phyloP scores from a whole-genome alignment of 2,113 vertebrate species.

The Nymphicus hollandicus region DNA sequence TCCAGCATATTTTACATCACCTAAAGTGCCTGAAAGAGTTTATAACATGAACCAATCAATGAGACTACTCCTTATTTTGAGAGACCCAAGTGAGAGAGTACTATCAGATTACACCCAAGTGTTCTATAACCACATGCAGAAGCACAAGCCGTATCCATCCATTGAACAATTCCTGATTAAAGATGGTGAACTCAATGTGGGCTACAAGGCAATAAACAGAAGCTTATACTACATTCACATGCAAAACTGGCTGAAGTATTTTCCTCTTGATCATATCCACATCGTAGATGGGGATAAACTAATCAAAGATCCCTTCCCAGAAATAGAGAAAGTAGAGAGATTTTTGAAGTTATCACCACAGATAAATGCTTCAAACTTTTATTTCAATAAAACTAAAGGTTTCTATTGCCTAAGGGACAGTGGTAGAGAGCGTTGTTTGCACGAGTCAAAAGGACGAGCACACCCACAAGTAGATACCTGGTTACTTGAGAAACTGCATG shows the following conservation, averaged over 20 bases:
- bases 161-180: conserved; percentile 88
- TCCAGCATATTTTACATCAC: conserved; percentile 94
- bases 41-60: conserved; percentile 82
- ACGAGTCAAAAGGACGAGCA: conserved; percentile 91
- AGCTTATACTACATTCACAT: conserved; percentile 92
- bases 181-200: conserved; percentile 85
- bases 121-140: conserved; percentile 92
- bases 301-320: conserved; percentile 89
- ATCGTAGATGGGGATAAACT: conserved; percentile 92
- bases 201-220: conserved; percentile 96
- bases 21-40: conserved; percentile 87
- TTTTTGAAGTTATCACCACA: conserved; percentile 88
- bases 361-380: conserved; percentile 93
- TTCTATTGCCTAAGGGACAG: conserved; percentile 93
- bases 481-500: conserved; percentile 87
- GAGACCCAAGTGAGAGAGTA: conserved; percentile 92
- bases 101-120: conserved; percentile 98
- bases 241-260: conserved; percentile 90
- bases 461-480: conserved; percentile 84
- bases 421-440: conserved; percentile 89
- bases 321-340: conserved; percentile 90
- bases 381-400: conserved; percentile 96
- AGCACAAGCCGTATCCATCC: conserved; percentile 87
- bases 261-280: conserved; percentile 85
- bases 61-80: conserved; percentile 90